Conservation (phyloP, 2,888 invertebrate species). For the Meganola albula region DNA sequence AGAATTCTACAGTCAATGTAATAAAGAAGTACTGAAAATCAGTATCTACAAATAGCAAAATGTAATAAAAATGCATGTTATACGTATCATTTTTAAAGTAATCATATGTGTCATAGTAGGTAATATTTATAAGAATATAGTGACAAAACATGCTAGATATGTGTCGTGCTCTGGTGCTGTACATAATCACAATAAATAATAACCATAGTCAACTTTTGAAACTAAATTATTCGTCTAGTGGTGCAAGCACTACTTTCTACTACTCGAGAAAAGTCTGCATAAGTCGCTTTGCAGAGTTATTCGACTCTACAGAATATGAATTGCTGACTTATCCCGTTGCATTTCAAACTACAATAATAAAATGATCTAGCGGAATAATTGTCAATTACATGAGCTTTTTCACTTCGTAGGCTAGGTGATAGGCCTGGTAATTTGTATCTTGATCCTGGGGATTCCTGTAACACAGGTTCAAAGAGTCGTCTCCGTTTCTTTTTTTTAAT, state of each 20-base stretch:
- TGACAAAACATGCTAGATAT: slow-evolving; percentile 25
- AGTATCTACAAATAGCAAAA: no score
- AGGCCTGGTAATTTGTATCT: slow-evolving; percentile 97
- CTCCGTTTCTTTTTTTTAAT: slow-evolving; percentile 46
- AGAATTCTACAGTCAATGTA: no score
- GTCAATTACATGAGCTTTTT: slow-evolving; percentile 98
- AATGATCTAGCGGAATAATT: slow-evolving; percentile 64
- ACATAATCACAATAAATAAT: slow-evolving; percentile 23
- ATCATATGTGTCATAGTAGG: no score
- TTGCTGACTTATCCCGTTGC: slow-evolving; percentile 40
- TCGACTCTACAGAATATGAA: slow-evolving; percentile 18
- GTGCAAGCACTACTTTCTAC: slow-evolving; percentile 48
- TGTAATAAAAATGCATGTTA: no score
- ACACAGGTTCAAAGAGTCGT: slow-evolving; percentile 82
- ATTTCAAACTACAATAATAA: slow-evolving; percentile 47
- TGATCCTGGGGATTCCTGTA: slow-evolving; percentile 91
- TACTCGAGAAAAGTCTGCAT: slow-evolving; percentile 37
- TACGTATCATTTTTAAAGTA: no score
- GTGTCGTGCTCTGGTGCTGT: slow-evolving; percentile 38
- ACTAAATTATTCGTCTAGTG: slow-evolving; percentile 31
- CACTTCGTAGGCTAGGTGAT: slow-evolving; percentile 99
- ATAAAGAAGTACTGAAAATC: no score
- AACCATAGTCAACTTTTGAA: slow-evolving; percentile 19
- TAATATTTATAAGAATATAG: no score
- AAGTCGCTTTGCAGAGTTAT: slow-evolving; percentile 14